These are phyloP conservation scores for Eubasilissa splendida DNA, from an alignment of 2,888 invertebrate species.

Conservation along the genomic window DNA sequence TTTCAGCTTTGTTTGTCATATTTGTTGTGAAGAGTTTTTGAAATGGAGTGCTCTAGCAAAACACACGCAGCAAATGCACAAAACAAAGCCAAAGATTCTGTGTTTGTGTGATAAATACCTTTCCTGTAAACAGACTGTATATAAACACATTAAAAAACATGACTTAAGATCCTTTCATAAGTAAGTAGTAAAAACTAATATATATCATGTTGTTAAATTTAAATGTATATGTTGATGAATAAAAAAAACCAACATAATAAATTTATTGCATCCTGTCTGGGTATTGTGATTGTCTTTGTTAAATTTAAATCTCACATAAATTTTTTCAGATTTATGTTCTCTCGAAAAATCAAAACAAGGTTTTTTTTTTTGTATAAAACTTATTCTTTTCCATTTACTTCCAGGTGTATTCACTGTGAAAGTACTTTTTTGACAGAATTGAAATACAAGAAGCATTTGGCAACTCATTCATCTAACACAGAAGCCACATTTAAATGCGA, in stretches of 20 bases:
- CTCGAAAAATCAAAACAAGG: not conserved
- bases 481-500: slow-evolving; percentile 45
- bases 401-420: slow-evolving; percentile 46
- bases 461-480: slow-evolving; percentile 38
- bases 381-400: slow-evolving; percentile 7
- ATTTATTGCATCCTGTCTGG: too few species aligned
- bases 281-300: too few species aligned
- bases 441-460: slow-evolving; percentile 40
- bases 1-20: slow-evolving; percentile 50
- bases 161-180: slow-evolving; percentile 22
- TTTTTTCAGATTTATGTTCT: not conserved
- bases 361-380: not conserved
- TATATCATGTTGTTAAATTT: not conserved
- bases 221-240: too few species aligned
- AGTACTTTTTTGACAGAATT: slow-evolving; percentile 40
- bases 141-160: slow-evolving; percentile 46
- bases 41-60: slow-evolving; percentile 38
- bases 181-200: not conserved
- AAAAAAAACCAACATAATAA: too few species aligned
- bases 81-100: slow-evolving; percentile 43
- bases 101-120: slow-evolving; percentile 52
- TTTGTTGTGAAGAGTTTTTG: slow-evolving; percentile 44
- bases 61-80: slow-evolving; percentile 40
- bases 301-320: too few species aligned
- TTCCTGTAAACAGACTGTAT: slow-evolving; percentile 37